Base-by-base conservation (phyloP, 2,113 vertebrate genomes). In the Seriola rivoliana region DNA sequence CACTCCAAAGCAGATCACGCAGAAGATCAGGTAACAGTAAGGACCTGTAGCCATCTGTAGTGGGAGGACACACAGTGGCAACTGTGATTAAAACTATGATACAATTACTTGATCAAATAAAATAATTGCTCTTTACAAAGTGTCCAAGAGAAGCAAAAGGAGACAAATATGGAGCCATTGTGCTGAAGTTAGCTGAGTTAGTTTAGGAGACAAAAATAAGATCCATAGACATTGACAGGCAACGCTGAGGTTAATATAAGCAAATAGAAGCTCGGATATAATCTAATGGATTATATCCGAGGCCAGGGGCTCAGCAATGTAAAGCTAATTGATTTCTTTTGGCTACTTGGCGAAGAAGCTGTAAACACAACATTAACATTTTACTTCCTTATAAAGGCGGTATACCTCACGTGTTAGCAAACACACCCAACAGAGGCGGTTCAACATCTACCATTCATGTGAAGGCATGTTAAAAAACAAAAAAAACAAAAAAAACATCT, bases 11-110 rank as follows among this genome's bases (percentile, higher is more conserved):
- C 96, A 97, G 84, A 97, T 12, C 0, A 64, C 85, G 0, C 95
- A 97, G 94, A 98, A 98, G 72, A 97, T 91, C 92, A 98, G 91
- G 88, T 97, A 98, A 84, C 95, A 96, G 93, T 95, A 98, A 17
- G 96, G 95, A 46, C 97, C 97, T 0, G 94, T 89, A 4, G 96
- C 93, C 83, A 93, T 94, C 97, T 98, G 89, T 4, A 25, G 71
- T 36, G 58, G 13, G 25, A 64, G 38, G 21, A 81, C 2, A 16
- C 12, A 0, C 0, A 68, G 63, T 17, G 29, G 29, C 38, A 16
- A 12, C 12, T 10, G 40, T 54, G 14, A 66, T 52, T 65, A 11
- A 48, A 65, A 65, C 17, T 29, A n/a, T 6, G 44, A 17, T 16
- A 34, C 6, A 48, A 40, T 60, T 11, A n/a, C 0, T 54, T 14